Base-by-base conservation (phyloP, 1,140 invertebrate species). In the Bombus waltoni region DNA sequence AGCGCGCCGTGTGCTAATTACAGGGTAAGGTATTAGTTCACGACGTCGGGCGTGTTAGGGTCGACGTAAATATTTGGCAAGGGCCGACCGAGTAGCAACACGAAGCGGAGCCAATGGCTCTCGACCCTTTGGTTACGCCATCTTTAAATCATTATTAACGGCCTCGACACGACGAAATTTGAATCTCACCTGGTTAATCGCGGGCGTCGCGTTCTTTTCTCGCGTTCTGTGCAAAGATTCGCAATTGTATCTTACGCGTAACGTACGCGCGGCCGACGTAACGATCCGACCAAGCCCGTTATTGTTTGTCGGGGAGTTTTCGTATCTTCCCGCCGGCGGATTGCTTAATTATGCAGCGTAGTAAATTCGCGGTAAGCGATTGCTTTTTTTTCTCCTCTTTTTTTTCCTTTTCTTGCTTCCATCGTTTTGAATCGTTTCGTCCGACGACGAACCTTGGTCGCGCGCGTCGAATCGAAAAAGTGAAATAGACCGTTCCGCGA, bases 1-100 rank as follows among this genome's bases (percentile, higher is more conserved):
- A 87, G 79, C 83, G 72, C 81, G 53, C 76, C 68, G 81, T 78
- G 81, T 62, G 89, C 89, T 91, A 91, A 91, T 91, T 91, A 91
- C 87, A 90, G 83, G 74, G 66, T 82, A 90, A 88, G 83, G 89
- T 91, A 91, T 90, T 90, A 91, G 89, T 88, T 91, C 70, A 83
- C 81, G 87, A 87, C 81, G 83, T 89, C 88, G 79, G 81, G 53
- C 77, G 80, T 82, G 86, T 83, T 87, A 73, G 85, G 87, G 87
- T 76, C 89, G 78, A 53, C 68, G 87, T 83, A 91, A 91, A 91
- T 91, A 90, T 91, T 91, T 90, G 89, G 76, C 83, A 70, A 62
- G 87, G 83, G 83, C 44, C 81, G 66, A 57, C 44, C 81, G 66
- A 57, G 32, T 65, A 44, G 25, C 28, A 35, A 75, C 73, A 75